Evolutionary conservation across 2,113 vertebrate genomes (phyloP).

Genomic region (Xenopus tropicalis): UCB_Xtro_10.0 CM004450.2:118005001-118005500

Average conservation of each 20-base stretch:
- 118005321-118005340: background rate
- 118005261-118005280: constrained; percentile 1
- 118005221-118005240: background rate
- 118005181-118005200: background rate
- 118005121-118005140: too few species aligned
- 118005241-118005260: background rate
- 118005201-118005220: background rate
- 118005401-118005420: background rate
- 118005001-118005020: background rate
- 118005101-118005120: too few species aligned
- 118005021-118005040: background rate
- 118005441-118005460: too few species aligned
- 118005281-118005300: background rate
- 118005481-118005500: too few species aligned
- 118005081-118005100: background rate
- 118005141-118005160: background rate
- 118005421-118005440: too few species aligned
- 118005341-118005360: background rate
- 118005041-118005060: background rate
- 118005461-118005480: background rate
- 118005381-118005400: background rate
- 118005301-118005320: background rate
- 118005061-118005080: background rate
- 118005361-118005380: background rate
- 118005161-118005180: constrained; percentile 3